These are phyloP conservation scores for Steinernema khuongi DNA, from an alignment of 1,140 invertebrate genomes.

Conservation along the genomic window DNA sequence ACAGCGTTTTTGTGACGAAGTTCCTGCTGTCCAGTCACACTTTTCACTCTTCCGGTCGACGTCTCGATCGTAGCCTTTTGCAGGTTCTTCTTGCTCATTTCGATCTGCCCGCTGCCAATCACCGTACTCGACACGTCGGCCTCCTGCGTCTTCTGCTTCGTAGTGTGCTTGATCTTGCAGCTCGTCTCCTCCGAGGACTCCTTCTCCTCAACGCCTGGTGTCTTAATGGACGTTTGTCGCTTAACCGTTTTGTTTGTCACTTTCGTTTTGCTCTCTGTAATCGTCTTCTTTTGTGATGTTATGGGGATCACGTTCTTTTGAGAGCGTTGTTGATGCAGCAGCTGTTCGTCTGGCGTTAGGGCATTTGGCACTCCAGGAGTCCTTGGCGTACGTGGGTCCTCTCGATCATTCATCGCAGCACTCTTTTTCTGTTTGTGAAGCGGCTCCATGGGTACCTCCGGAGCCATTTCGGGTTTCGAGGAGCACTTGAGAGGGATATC, in stretches of 20 bases:
- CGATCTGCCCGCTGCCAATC: background rate
- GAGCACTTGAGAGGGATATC: background rate
- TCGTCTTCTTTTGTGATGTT: background rate
- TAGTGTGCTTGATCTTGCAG: background rate
- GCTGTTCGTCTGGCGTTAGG: background rate
- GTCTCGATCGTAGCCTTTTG: background rate
- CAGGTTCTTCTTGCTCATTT: background rate
- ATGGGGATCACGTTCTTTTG: background rate
- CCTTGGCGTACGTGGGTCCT: background rate
- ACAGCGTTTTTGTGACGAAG: background rate
- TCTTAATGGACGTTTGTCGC: background rate
- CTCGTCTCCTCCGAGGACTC: background rate
- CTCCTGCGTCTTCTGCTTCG: background rate
- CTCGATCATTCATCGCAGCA: background rate
- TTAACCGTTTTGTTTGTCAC: conserved; percentile 10
- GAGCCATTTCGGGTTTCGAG: background rate
- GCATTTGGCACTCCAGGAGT: background rate
- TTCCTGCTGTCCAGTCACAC: background rate
- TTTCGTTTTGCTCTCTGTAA: conserved; percentile 2
- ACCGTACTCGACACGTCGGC: background rate
- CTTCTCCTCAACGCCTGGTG: background rate
- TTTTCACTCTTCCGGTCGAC: background rate
- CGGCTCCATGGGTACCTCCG: background rate
- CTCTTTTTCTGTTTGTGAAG: background rate
- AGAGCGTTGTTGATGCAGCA: background rate